Percentiles rank a stretch among this genome's conserved stretches.
Conservation (phyloP, 2,888 invertebrate genomes). For the Petrolisthes manimaculis region DNA sequence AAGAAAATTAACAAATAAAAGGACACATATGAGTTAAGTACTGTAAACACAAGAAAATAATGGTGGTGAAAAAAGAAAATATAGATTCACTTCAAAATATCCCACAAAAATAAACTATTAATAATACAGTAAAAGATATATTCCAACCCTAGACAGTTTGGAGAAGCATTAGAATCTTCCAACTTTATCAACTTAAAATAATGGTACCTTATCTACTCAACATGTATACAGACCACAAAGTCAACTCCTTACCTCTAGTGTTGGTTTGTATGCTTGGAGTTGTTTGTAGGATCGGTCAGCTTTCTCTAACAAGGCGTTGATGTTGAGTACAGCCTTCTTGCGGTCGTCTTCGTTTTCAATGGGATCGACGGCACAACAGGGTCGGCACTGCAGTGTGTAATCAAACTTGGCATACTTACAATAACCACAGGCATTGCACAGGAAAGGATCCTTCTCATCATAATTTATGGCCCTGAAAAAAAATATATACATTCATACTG, state of each 20-base stretch:
- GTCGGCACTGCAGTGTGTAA: conserved; percentile 89
- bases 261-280: conserved; percentile 89
- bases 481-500: too few relatives aligned
- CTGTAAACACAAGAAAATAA: too few relatives aligned
- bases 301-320: conserved; percentile 90
- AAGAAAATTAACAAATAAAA: too few relatives aligned
- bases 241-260: conserved; percentile 78
- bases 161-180: background rate
- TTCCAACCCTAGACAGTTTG: background rate
- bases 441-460: conserved; percentile 98
- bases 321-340: conserved; percentile 91
- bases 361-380: conserved; percentile 96
- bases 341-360: conserved; percentile 97
- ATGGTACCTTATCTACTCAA: too few relatives aligned
- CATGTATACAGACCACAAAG: background rate
- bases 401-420: conserved; percentile 99
- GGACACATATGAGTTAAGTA: too few relatives aligned
- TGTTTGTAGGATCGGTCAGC: conserved; percentile 92
- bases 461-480: conserved; percentile 89
- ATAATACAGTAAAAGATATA: background rate
- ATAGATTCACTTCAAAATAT: too few relatives aligned
- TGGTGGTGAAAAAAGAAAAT: too few relatives aligned
- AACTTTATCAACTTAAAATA: background rate
- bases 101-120: background rate
- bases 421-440: conserved; percentile 98